phyloP scores from a whole-genome alignment of 2,797 vertebrate species.

The Chloroceryle amazona region DNA sequence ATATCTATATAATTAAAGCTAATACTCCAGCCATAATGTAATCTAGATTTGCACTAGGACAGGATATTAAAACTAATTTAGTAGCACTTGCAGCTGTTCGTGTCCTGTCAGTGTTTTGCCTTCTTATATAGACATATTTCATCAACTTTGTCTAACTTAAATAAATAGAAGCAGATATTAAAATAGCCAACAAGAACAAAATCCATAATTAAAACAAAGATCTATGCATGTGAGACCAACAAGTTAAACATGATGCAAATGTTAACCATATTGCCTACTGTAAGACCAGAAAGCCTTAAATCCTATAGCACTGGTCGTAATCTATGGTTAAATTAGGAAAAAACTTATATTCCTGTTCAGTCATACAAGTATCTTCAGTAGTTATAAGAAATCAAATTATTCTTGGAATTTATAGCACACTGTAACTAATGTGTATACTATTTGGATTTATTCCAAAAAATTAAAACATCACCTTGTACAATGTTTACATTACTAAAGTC shows the following conservation, averaged over 20 bases:
- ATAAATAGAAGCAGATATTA: background rate
- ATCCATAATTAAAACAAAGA: background rate
- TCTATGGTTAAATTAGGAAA: background rate
- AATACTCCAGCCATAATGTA: background rate
- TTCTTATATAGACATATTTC: background rate
- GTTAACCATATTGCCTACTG: background rate
- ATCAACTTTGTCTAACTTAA: background rate
- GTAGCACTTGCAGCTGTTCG: background rate
- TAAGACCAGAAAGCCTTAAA: background rate
- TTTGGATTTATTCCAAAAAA: background rate
- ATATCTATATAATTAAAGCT: background rate
- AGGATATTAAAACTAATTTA: background rate
- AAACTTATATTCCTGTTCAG: background rate
- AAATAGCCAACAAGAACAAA: background rate
- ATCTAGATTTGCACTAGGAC: background rate
- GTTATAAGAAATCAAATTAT: background rate
- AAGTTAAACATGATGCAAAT: background rate
- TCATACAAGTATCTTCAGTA: background rate
- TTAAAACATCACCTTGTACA: background rate
- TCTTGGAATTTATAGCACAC: background rate
- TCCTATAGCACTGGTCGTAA: background rate
- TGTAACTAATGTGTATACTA: background rate
- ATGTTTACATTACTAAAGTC: background rate
- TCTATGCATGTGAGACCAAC: background rate
- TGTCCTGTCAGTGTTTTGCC: fast-evolving